Conservation (phyloP, 2,113 vertebrate genomes). For the Hippopotamus amphibius region DNA sequence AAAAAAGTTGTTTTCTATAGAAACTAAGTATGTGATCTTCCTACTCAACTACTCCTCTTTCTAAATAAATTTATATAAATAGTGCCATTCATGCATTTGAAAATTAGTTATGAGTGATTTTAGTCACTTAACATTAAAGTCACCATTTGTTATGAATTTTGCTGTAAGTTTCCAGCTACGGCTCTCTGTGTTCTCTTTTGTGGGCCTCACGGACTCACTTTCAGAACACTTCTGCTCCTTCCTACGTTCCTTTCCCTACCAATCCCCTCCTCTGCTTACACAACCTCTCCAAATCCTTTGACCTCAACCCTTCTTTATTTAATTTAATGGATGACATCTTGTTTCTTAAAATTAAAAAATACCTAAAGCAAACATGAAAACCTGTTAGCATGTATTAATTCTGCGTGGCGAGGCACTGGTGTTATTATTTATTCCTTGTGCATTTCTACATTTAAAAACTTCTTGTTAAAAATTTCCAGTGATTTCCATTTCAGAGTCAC, state of each 20-base stretch:
- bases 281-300: not conserved
- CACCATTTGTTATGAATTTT: not conserved
- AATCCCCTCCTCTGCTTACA: not conserved
- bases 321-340: slow-evolving; percentile 25
- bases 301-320: not conserved
- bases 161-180: not conserved
- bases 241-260: too few relatives aligned
- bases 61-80: not conserved
- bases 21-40: not conserved
- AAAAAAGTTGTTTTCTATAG: not conserved
- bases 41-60: not conserved
- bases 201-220: not conserved
- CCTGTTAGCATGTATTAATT: not conserved
- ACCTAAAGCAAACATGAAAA: slow-evolving; percentile 11
- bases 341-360: slow-evolving; percentile 46
- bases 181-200: not conserved
- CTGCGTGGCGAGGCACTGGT: not conserved
- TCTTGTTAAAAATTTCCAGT: slow-evolving; percentile 5
- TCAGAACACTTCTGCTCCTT: not conserved
- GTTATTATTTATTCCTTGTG: not conserved
- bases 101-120: not conserved
- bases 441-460: slow-evolving; percentile 1
- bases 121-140: not conserved
- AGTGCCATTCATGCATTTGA: not conserved
- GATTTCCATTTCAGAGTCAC: slow-evolving; percentile 15